Conservation (phyloP, 2,113 vertebrate species). For the Delphinapterus leucas region DNA sequence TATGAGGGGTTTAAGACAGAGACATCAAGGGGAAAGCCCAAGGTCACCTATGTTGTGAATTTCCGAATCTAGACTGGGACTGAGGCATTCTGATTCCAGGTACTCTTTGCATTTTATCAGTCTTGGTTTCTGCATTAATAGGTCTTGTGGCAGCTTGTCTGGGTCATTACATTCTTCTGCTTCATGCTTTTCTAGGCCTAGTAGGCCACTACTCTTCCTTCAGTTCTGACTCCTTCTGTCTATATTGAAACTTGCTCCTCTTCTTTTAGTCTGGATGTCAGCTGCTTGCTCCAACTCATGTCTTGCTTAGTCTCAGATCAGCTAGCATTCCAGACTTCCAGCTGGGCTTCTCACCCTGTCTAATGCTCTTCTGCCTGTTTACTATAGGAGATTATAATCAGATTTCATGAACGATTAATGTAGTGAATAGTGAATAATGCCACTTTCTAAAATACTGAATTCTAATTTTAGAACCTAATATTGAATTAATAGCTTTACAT, state of each 20-base stretch:
- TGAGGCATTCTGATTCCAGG: background rate
- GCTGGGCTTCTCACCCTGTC: background rate
- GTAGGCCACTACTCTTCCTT: background rate
- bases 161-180: background rate
- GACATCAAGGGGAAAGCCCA: background rate
- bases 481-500: conserved; percentile 3
- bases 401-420: background rate
- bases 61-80: background rate
- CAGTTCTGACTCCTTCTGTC: background rate
- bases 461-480: conserved; percentile 22
- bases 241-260: background rate
- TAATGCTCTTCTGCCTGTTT: background rate
- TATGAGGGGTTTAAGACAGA: background rate
- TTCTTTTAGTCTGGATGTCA: background rate
- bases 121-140: background rate
- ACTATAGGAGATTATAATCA: background rate
- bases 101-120: background rate
- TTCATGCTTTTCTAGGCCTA: background rate
- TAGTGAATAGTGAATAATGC: background rate
- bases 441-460: background rate
- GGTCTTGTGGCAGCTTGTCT: background rate
- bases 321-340: background rate
- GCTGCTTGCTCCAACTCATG: background rate
- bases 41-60: background rate
- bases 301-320: background rate